These are phyloP conservation scores for Calliphora vicina DNA, from an alignment of 1,140 invertebrate genomes.

Conservation along the genomic window DNA sequence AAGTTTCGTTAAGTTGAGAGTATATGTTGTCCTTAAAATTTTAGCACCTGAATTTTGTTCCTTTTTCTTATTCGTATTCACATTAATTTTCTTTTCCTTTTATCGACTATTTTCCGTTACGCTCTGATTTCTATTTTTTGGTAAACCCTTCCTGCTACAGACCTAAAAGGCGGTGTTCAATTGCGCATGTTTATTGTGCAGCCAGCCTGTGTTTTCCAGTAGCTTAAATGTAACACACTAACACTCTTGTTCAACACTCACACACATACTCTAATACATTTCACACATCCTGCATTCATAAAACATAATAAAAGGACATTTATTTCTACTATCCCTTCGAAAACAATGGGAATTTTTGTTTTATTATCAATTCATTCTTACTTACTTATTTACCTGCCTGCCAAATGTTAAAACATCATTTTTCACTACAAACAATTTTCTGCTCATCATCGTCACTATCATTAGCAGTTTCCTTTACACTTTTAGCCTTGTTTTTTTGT, in stretches of 20 bases:
- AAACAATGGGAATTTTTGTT: slow-evolving; percentile 30
- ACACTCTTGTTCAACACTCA: neutral
- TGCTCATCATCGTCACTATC: slow-evolving; percentile 20
- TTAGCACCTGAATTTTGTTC: neutral
- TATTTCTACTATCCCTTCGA: neutral
- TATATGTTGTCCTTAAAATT: neutral
- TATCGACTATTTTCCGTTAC: neutral
- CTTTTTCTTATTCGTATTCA: neutral
- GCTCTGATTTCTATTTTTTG: slow-evolving; percentile 16
- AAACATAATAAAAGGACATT: neutral
- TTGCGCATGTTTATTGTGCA: slow-evolving; percentile 4
- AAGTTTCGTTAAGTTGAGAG: neutral
- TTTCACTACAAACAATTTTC: slow-evolving; percentile 4
- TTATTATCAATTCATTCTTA: neutral
- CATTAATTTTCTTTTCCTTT: neutral
- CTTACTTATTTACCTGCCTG: neutral
- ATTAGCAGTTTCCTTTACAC: slow-evolving; percentile 18
- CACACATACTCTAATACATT: neutral
- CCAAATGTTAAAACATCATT: slow-evolving; percentile 19
- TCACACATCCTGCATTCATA: too few relatives aligned
- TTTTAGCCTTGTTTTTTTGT: neutral
- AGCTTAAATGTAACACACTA: neutral
- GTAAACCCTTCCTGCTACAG: neutral
- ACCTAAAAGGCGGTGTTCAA: neutral
- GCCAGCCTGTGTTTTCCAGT: neutral